phyloP scores from a whole-genome alignment of 1,140 invertebrate species.

The Lepidostoma basale region DNA sequence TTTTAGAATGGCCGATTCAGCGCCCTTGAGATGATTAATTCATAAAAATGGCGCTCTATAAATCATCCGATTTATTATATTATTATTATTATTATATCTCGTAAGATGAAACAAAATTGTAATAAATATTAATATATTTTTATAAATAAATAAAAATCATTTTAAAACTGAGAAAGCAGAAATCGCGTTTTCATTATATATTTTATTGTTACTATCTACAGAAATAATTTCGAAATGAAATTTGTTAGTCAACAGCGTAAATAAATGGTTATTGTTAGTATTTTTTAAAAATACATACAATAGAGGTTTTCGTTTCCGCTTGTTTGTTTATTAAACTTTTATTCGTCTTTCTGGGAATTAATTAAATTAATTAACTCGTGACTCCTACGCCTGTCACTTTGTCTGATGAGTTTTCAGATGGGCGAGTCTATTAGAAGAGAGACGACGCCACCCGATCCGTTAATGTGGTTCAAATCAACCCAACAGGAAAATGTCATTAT shows the following conservation, averaged over 20 bases:
- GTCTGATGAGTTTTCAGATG: slow-evolving; percentile 19
- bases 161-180: neutral
- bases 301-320: neutral
- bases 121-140: no score
- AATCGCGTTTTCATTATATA: no score
- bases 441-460: neutral
- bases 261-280: neutral
- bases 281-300: neutral
- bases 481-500: slow-evolving; percentile 20
- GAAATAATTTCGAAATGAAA: neutral
- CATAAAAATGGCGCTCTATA: no score
- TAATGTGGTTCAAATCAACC: slow-evolving; percentile 25
- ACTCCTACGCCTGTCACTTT: slow-evolving; percentile 21
- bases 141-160: no score
- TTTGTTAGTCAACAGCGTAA: neutral
- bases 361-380: slow-evolving; percentile 6
- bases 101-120: no score
- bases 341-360: neutral
- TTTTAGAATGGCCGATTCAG: no score
- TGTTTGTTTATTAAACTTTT: neutral
- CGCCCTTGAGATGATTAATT: no score
- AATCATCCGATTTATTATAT: no score
- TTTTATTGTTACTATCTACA: no score
- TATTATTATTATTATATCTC: no score
- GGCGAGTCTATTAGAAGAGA: neutral